Percentiles rank a stretch among this genome's conserved stretches.
These are phyloP conservation scores for Bombus soroeensis DNA, from an alignment of 1,140 invertebrate genomes.

Conservation along the genomic window DNA sequence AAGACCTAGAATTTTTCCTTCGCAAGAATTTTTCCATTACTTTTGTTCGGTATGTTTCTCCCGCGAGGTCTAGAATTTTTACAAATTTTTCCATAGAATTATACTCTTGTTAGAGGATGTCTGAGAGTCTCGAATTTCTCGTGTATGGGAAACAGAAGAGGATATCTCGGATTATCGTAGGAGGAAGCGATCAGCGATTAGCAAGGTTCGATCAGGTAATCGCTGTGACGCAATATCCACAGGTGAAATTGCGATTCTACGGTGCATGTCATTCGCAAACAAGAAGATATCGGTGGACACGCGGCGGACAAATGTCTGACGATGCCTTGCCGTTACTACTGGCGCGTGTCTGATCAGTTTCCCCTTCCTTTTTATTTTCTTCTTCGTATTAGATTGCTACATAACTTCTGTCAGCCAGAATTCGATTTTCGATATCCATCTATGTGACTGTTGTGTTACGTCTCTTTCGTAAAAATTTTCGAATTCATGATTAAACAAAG, in stretches of 20 bases:
- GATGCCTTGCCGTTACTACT: slow-evolving; percentile 61
- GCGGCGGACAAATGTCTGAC: slow-evolving; percentile 45
- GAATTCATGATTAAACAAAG: too few relatives aligned
- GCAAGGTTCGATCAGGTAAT: slow-evolving; percentile 34
- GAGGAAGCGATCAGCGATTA: not conserved
- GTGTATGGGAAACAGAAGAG: not conserved
- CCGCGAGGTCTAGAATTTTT: not conserved
- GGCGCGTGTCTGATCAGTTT: slow-evolving; percentile 37
- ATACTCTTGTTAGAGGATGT: not conserved
- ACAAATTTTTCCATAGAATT: not conserved
- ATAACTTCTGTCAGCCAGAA: not conserved
- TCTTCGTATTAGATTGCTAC: not conserved
- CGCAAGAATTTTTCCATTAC: too few relatives aligned
- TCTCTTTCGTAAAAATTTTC: too few relatives aligned
- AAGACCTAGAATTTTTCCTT: too few relatives aligned
- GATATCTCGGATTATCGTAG: slow-evolving; percentile 5
- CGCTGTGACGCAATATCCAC: slow-evolving; percentile 51
- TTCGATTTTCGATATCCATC: not conserved
- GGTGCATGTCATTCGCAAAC: slow-evolving; percentile 40
- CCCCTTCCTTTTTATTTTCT: slow-evolving; percentile 8
- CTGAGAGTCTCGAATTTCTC: not conserved
- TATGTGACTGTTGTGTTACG: too few relatives aligned
- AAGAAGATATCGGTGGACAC: slow-evolving; percentile 43
- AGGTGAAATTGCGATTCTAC: slow-evolving; percentile 57
- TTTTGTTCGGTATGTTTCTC: not conserved